A percentile compares a stretch with the other conserved stretches of the same genome.
Evolutionary conservation across 2,113 vertebrate species (phyloP).

Genomic region (Mohoua ochrocephala): DNA sequence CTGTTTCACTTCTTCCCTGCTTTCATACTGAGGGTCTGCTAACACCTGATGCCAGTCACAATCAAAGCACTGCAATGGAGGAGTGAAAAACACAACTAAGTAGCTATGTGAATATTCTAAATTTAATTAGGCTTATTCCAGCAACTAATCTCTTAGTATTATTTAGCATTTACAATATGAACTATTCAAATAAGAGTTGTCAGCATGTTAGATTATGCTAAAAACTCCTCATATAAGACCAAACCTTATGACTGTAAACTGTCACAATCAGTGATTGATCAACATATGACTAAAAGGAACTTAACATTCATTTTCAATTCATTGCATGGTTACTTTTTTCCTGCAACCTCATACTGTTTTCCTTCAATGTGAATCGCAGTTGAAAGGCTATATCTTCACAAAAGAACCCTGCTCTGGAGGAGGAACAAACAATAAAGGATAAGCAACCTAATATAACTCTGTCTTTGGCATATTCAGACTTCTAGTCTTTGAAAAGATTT

Average conservation of each 20-base stretch:
- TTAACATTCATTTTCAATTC: neutral
- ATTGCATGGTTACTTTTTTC: neutral
- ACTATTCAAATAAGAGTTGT: neutral
- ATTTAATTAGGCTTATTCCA: neutral
- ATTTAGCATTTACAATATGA: neutral
- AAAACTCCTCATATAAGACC: neutral
- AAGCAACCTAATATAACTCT: neutral
- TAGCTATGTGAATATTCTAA: neutral
- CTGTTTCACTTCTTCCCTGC: neutral
- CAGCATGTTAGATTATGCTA: neutral
- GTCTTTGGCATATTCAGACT: neutral
- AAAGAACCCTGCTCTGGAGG: neutral
- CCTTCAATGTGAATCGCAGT: neutral
- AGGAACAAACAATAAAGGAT: neutral
- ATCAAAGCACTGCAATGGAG: fast-evolving
- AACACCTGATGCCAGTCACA: neutral
- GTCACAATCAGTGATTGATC: neutral
- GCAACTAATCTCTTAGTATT: neutral
- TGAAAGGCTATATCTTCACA: neutral
- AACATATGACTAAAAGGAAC: neutral
- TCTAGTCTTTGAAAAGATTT: neutral
- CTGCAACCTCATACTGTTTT: neutral
- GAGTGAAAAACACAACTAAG: neutral
- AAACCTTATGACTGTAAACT: neutral
- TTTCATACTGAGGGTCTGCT: neutral